These are phyloP conservation scores for Magallana angulata DNA, from an alignment of 1,140 invertebrate genomes.

Conservation along the genomic window DNA sequence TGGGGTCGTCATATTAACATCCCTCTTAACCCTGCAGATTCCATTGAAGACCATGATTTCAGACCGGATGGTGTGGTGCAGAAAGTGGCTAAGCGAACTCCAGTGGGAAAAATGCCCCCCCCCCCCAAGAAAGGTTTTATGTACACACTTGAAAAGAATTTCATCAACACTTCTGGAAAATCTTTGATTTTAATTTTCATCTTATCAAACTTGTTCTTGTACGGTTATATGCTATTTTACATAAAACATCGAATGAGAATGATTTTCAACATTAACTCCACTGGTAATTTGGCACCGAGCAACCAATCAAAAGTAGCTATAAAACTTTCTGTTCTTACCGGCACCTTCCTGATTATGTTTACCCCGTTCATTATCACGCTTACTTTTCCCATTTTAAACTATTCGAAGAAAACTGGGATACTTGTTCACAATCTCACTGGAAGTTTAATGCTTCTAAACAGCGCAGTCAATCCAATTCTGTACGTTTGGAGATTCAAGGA, in stretches of 20 bases:
- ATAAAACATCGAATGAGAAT: not conserved
- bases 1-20: too few relatives aligned
- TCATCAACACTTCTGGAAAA: not conserved
- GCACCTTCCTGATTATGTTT: not conserved
- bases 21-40: too few relatives aligned
- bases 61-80: too few relatives aligned
- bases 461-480: not conserved
- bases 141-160: not conserved
- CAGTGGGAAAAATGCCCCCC: too few relatives aligned
- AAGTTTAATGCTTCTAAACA: not conserved
- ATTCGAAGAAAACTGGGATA: not conserved
- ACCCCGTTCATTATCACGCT: not conserved
- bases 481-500: slow-evolving; percentile 6
- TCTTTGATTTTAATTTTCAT: not conserved
- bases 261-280: not conserved
- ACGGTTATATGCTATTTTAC: not conserved
- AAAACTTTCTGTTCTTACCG: not conserved
- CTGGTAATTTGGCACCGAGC: not conserved
- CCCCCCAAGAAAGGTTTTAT: not conserved
- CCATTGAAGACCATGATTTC: too few relatives aligned
- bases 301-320: not conserved
- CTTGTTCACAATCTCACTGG: not conserved
- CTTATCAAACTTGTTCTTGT: not conserved
- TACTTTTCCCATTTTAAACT: not conserved
- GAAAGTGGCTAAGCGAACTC: too few relatives aligned